Base-by-base conservation (phyloP, 2,888 invertebrate genomes). In the Watsonalla binaria region DNA sequence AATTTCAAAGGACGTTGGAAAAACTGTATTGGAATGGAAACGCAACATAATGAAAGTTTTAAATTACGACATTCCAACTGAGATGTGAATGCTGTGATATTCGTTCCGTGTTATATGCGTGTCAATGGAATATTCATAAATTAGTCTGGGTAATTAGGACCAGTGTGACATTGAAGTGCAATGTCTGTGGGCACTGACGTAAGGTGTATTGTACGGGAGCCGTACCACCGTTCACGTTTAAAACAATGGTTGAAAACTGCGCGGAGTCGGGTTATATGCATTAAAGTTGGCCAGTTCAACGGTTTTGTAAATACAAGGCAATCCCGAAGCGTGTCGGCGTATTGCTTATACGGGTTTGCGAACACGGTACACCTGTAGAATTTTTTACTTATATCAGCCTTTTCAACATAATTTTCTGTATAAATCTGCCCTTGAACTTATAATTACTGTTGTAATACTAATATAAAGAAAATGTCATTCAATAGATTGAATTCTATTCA, bases 81-180 rank as follows among this genome's bases (percentile, higher is more conserved):
- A 68, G 57, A 61, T 54, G 68, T 62, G 62, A 68, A 51, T 67
- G 57, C 62, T 54, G 68, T 62, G 62, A 68, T 62, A 62, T 64
- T 62, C 59, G 53, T 59, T 60, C 56, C 59, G 58, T 63, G 47
- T 54, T 51, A 58, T 62, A 66, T 60, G 59, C 68, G 67, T 70
- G 58, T 65, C 63, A 70, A 76, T 60, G 68, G 70, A 77, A 74
- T 77, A 74, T 76, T 69, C 75, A 78, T 75, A 64, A 66, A 69
- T 77, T 69, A 35, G 58, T 63, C 60, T 67, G 64, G 66, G 63
- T 65, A 63, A 66, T 70, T 70, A 60, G 60, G 58, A 59, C 45
- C 56, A 63, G 63, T 62, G 57, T 58, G 62, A 65, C 62, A 63
- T 62, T 56, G 52, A 59, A 63, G 57, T 63, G 61, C 62, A 60